Evolutionary conservation across 2,113 vertebrate species (phyloP), one percentile per base, ranked within the genome.

Genomic region (Varanus salvator): DNA sequence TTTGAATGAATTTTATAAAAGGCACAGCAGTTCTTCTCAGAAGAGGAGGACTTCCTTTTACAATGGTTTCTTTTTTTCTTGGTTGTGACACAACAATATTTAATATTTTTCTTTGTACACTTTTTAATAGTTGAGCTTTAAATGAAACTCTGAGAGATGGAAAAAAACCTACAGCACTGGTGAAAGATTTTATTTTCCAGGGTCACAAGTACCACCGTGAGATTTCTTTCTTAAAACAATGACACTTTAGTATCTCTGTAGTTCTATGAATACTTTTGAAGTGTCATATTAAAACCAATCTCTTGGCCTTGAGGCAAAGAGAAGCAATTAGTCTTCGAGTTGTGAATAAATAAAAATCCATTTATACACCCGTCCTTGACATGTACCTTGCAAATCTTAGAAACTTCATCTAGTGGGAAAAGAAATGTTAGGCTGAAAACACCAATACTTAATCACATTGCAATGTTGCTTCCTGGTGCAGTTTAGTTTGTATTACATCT

Each of bases 341-440:
- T 98, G 97, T 98, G 97, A 98, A 98, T 98, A 98, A 98, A 98
- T 98, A 98, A 97, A 98, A 98, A 97, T 97, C 97, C 97, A 97
- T 97, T 98, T 98, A 97, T 97, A 98, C 94, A 97, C 96, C 96
- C 96, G 97, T 97, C 97, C 97, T 98, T 98, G 97, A 98, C 97
- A 98, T 90, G 96, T 97, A 97, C 97, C 97, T 98, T 98, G 97
- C 95, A 97, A 98, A 97, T 98, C 97, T 97, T 96, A 97, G 96
- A 97, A 98, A 97, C 97, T 98, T 98, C 97, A 97, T 97, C 97
- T 98, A 97, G 96, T 96, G 97, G 97, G 97, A 97, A 97, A 97
- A 97, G 96, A 97, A 97, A 97, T 77, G 95, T 96, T 97, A 97
- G 97, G 96, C 96, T 96, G 95, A 64, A 95, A 97, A 96, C 96